Percentiles rank a stretch among this genome's conserved stretches.
These are phyloP conservation scores for Lathamus discolor DNA, from an alignment of 2,113 vertebrate genomes.

Conservation along the genomic window DNA sequence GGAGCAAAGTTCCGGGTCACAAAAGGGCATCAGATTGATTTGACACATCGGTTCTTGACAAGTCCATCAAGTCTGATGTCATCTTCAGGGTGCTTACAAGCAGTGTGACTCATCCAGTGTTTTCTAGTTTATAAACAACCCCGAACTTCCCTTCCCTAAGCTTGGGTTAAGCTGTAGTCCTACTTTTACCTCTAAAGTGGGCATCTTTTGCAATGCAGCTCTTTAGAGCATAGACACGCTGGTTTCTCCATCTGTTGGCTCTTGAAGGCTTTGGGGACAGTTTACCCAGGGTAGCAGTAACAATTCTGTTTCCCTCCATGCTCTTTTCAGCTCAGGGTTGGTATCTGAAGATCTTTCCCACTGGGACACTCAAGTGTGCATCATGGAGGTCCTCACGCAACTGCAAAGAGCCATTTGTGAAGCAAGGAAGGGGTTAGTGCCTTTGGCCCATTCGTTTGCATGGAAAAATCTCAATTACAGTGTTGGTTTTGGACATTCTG, in stretches of 20 bases:
- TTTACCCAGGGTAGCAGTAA: not conserved
- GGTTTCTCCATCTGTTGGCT: not conserved
- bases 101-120: not conserved
- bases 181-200: not conserved
- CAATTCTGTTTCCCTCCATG: not conserved
- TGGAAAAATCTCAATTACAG: not conserved
- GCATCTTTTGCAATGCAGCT: not conserved
- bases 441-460: not conserved
- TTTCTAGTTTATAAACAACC: not conserved
- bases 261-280: not conserved
- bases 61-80: not conserved
- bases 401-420: not conserved
- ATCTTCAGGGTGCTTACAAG: not conserved
- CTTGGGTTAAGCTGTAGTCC: not conserved
- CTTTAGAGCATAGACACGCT: not conserved
- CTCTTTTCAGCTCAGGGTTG: not conserved
- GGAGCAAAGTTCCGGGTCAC: not conserved
- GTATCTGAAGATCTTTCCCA: not conserved
- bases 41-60: not conserved
- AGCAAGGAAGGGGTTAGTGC: accelerated
- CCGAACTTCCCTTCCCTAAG: not conserved
- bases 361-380: accelerated
- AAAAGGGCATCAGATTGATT: not conserved
- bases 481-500: not conserved
- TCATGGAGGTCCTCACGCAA: accelerated